phyloP scores from a whole-genome alignment of 2,888 invertebrate species.

The Melikaiella ostensackeni region DNA sequence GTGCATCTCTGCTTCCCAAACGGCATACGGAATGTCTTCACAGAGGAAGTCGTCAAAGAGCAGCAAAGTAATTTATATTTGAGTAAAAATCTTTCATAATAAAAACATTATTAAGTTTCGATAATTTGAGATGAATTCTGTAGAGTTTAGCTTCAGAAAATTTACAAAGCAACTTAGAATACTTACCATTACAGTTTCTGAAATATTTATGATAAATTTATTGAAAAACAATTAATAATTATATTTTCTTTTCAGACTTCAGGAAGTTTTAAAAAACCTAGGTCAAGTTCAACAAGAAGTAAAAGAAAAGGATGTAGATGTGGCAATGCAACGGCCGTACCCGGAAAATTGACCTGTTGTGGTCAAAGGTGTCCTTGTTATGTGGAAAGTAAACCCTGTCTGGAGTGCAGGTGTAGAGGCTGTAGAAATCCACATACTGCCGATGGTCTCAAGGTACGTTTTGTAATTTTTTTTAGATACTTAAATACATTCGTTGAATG shows the following conservation, averaged over 20 bases:
- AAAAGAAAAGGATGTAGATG: constrained; percentile 91
- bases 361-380: constrained; percentile 97
- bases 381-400: constrained; percentile 92
- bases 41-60: constrained; percentile 73
- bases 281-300: constrained; percentile 74
- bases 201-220: not conserved
- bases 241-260: constrained; percentile 64
- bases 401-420: constrained; percentile 94
- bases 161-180: too few species aligned
- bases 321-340: constrained; percentile 92
- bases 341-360: constrained; percentile 94
- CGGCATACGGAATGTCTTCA: constrained; percentile 70
- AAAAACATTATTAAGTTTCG: constrained; percentile 29
- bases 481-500: too few species aligned
- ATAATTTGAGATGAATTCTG: not conserved
- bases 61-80: constrained; percentile 69
- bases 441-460: constrained; percentile 86
- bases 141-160: not conserved
- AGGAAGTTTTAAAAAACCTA: constrained; percentile 79
- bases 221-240: constrained; percentile 55
- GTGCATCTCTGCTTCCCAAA: constrained; percentile 73
- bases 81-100: constrained; percentile 35
- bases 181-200: not conserved
- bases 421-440: constrained; percentile 94
- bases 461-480: constrained; percentile 38